Base-by-base conservation (phyloP, 2,888 invertebrate genomes). In the Drosophila acutilabella region DNA sequence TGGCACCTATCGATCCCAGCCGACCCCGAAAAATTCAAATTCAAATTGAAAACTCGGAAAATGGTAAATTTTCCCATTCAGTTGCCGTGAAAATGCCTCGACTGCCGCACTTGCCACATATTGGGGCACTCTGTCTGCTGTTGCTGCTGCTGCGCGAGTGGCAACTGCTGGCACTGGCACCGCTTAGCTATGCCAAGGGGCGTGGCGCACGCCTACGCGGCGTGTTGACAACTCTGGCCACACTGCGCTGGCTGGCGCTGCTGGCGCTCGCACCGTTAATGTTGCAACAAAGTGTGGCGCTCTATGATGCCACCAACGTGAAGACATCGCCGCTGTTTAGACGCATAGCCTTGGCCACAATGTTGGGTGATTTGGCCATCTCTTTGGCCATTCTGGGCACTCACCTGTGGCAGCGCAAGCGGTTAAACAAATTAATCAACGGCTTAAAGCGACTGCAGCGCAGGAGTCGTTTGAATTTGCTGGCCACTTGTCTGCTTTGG, bases 221-320 rank as follows among this genome's bases (percentile, higher is more conserved):
- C 1, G 14, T 57, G 11, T 0, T 72, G 5, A 84, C 85, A 0
- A 11, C 56, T 5, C 40, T 51, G 4, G 88, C 71, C 2, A 8
- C 18, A 13, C 4, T 81, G 14, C 64, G 59, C 1, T 84, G 71
- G 72, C 50, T 87, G 0, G 40, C 52, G 0, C 58, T 86, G n/a
- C 10, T 71, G 14, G 51, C 58, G 0, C 18, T 84, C 4, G 64
- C 89, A 0, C 90, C 90, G 2, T 13, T 72, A 8, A 20, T 89
- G 18, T 45, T 89, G 36, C 71, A 48, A 13, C 59, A 84, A 54
- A 90, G 71, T 20, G 56, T 71, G 13, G 68, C 74, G 4, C 44
- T 86, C n/a, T 86, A 86, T 45, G 76, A 67, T 6, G 74, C 68
- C n/a, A 86, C 89, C 11, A 86, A 88, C 47, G 86, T 86, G 47